Conservation (phyloP, 1,140 invertebrate species). For the Popillia japonica region DNA sequence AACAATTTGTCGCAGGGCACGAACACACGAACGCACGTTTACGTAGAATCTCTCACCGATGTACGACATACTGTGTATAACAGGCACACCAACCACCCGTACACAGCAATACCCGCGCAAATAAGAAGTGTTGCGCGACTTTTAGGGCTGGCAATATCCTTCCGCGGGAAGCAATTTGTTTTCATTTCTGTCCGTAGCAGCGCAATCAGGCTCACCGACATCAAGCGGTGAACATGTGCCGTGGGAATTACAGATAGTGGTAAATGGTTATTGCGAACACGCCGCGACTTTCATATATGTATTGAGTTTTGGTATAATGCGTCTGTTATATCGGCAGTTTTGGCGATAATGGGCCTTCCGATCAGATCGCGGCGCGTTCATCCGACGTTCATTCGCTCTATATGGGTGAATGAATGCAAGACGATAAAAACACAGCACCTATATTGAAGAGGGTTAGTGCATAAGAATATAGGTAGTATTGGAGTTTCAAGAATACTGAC, state of each 20-base stretch:
- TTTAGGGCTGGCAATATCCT: constrained; percentile 54
- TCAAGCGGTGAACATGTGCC: constrained; percentile 52
- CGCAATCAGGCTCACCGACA: constrained; percentile 56
- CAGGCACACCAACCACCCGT: constrained; percentile 12
- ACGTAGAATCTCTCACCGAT: constrained; percentile 23
- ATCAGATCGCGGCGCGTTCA: constrained; percentile 40
- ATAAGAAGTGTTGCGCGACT: constrained; percentile 51
- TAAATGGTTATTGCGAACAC: constrained; percentile 57
- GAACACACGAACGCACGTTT: constrained; percentile 41
- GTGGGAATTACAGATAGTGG: constrained; percentile 57
- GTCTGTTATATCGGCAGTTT: constrained; percentile 50
- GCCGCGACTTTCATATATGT: constrained; percentile 51
- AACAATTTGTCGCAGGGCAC: constrained; percentile 53
- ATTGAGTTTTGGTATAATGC: constrained; percentile 57
- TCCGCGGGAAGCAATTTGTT: constrained; percentile 57
- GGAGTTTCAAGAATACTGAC: no score
- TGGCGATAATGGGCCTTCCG: constrained; percentile 46
- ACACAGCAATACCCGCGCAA: constrained; percentile 47
- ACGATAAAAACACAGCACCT: constrained; percentile 48
- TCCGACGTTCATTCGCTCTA: constrained; percentile 35
- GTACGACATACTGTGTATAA: not conserved
- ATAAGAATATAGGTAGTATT: no score
- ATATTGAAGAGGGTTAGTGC: no score
- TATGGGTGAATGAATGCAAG: constrained; percentile 39
- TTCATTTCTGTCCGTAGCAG: constrained; percentile 53